A percentile compares a stretch with the other conserved stretches of the same genome.
Evolutionary conservation across 2,888 invertebrate species (phyloP).

Genomic region (Amphipyra berbera): DNA sequence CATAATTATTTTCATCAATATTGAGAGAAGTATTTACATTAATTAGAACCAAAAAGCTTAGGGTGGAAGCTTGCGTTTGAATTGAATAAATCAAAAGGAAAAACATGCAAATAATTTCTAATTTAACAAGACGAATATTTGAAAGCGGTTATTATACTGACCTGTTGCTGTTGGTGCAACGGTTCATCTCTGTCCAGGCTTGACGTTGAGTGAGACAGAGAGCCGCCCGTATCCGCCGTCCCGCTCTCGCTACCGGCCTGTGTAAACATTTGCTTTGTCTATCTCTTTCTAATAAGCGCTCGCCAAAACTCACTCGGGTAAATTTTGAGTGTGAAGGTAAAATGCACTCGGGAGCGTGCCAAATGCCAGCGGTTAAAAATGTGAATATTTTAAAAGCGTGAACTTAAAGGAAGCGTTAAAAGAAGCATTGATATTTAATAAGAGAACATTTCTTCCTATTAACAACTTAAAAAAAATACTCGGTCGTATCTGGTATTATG

Average conservation of each 20-base stretch:
- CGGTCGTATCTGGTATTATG: no score
- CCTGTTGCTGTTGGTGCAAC: constrained; percentile 89
- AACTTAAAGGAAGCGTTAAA: constrained; percentile 18
- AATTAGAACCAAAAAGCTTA: no score
- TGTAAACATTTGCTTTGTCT: constrained; percentile 71
- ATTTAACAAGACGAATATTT: constrained; percentile 5
- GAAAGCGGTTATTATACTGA: constrained; percentile 60
- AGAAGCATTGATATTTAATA: constrained; percentile 10
- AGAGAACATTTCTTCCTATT: no score
- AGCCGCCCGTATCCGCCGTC: constrained; percentile 90
- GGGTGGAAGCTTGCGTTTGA: background rate
- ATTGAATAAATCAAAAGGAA: background rate
- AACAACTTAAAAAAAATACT: no score
- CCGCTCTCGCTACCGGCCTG: constrained; percentile 90
- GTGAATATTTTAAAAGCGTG: constrained; percentile 36
- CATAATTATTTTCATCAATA: no score
- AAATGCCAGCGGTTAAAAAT: constrained; percentile 11
- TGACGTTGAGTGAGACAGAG: constrained; percentile 95
- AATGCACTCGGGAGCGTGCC: constrained; percentile 39
- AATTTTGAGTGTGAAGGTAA: constrained; percentile 28
- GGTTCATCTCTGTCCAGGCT: constrained; percentile 96
- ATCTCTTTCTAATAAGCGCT: constrained; percentile 70
- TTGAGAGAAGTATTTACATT: no score
- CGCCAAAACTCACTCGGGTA: constrained; percentile 51
- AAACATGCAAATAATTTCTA: constrained; percentile 17